Base-by-base conservation (phyloP, 2,888 invertebrate species). In the Metellina segmentata region DNA sequence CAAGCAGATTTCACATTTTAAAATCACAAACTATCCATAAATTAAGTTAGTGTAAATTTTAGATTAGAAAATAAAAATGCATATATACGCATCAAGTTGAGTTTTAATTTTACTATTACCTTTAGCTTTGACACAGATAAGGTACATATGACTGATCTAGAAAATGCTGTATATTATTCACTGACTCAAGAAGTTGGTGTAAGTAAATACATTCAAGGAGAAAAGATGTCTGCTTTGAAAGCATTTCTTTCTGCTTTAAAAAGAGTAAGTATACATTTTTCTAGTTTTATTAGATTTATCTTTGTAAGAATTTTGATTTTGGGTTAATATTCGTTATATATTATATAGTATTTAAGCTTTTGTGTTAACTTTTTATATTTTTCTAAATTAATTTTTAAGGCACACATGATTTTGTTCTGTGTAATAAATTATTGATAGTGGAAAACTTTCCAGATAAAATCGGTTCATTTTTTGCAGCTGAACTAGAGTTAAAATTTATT, bases 91-190 rank as follows among this genome's bases (percentile, higher is more conserved):
- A 34, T 2, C 34, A 34, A 34, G 34, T 34, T 34, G 34, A 34
- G 34, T 34, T 34, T 34, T 34, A 34, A 34, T 34, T 34, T 34
- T 34, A 4, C 34, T 51, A 16, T 19, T 72, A n/a, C 61, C 7
- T 77, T 61, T 20, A 92, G 92, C 4, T 20, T 81, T 9, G 19
- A 16, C 13, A 20, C 20, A 20, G 74, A 91, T 11, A 93, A 93
- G 85, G 94, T 98, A 0, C 98, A 97, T 95, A 97, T 98, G 95
- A 96, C 97, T 93, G 99, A 99, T 95, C 95, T 99, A 91, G 98
- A 98, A 95, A 97, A 97, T 94, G 97, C 98, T 0, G 95, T 99
- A n/a, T 96, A 96, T 93, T 97, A 97, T 94, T 97, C 97, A 79
- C 95, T 99, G 49, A 96, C 96, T 93, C 97, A 97, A 94, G 99